phyloP scores from a whole-genome alignment of 2,888 invertebrate species.

The Apotomis betuletana region DNA sequence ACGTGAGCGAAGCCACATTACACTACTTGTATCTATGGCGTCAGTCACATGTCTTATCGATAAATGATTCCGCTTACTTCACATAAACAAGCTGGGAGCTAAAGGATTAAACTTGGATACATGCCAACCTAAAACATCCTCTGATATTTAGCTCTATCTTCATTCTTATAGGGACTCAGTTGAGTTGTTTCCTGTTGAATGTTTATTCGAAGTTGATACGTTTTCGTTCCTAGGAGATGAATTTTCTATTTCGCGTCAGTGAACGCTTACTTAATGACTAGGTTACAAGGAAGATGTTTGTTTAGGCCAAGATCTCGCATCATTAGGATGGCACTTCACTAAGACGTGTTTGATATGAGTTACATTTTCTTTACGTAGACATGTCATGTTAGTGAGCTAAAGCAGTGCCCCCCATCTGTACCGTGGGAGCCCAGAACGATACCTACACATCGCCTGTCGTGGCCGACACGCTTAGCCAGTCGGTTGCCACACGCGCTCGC shows the following conservation, averaged over 20 bases:
- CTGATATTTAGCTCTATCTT: not conserved
- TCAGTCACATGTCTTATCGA: constrained; percentile 30
- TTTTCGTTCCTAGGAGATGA: not conserved
- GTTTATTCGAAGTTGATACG: not conserved
- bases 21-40: constrained; percentile 6
- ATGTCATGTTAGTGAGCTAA: too few species aligned
- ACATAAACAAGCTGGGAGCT: constrained; percentile 24
- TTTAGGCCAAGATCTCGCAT: not conserved
- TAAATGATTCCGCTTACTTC: constrained; percentile 31
- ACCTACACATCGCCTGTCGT: too few species aligned
- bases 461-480: too few species aligned
- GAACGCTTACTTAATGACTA: constrained; percentile 4
- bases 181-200: not conserved
- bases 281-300: constrained; percentile 4
- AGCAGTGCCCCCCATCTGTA: too few species aligned
- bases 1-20: constrained; percentile 18
- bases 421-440: too few species aligned
- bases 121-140: constrained; percentile 8
- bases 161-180: not conserved
- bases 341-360: not conserved
- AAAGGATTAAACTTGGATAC: constrained; percentile 27
- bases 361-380: not conserved
- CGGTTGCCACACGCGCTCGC: too few species aligned
- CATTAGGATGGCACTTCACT: not conserved
- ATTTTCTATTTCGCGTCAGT: not conserved